Conservation (phyloP, 2,888 invertebrate species). For the Acleris emargana region DNA sequence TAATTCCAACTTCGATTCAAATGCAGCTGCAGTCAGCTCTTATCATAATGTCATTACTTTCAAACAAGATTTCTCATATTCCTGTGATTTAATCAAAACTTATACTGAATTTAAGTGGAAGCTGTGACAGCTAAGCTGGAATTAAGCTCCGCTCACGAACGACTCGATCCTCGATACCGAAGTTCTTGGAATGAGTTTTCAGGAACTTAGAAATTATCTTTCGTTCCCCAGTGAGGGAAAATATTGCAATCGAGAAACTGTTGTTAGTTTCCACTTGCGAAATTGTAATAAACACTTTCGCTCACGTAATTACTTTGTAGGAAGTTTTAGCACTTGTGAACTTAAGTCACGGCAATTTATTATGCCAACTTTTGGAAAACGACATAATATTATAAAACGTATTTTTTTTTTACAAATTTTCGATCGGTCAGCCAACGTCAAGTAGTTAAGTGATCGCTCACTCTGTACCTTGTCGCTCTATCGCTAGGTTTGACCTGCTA, state of each 20-base stretch:
- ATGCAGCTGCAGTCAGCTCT: conserved; percentile 9
- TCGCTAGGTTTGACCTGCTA: too few species aligned
- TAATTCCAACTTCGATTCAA: conserved; percentile 6
- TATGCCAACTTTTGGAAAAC: too few species aligned
- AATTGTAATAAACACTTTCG: conserved; percentile 24
- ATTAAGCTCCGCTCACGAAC: conserved; percentile 30
- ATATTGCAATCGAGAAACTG: conserved; percentile 28
- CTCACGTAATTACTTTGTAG: conserved; percentile 19
- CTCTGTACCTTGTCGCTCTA: too few species aligned
- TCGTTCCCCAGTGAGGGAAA: conserved; percentile 25
- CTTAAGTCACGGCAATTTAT: conserved; percentile 1
- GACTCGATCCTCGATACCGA: conserved; percentile 32
- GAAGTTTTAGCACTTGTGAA: conserved; percentile 6
- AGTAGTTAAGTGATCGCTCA: too few species aligned
- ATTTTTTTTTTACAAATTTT: too few species aligned
- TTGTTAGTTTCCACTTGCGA: conserved; percentile 18
- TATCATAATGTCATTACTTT: conserved; percentile 22
- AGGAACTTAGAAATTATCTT: conserved; percentile 36
- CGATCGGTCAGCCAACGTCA: too few species aligned
- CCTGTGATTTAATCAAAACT: conserved; percentile 32
- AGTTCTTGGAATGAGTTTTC: conserved; percentile 35
- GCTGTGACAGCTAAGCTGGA: conserved; percentile 33
- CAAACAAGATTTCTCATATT: conserved; percentile 19
- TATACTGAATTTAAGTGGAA: conserved; percentile 21
- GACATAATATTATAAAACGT: too few species aligned